Evolutionary conservation across 2,113 vertebrate species (phyloP).

Genomic region (Sinocyclocheilus grahami): DNA sequence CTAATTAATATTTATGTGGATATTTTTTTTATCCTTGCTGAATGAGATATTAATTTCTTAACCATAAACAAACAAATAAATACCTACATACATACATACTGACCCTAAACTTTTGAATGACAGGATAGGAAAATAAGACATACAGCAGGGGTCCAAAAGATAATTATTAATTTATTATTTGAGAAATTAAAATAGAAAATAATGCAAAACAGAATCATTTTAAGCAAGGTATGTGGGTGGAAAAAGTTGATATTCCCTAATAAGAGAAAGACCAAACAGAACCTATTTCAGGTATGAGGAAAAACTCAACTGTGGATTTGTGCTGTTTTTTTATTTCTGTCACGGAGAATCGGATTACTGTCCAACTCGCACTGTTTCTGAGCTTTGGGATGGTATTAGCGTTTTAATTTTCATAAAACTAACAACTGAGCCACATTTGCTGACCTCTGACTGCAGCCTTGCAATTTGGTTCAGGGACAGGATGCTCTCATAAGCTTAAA

Average conservation of each 20-base stretch:
- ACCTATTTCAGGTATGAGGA: conserved; percentile 13
- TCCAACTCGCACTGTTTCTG: conserved; percentile 10
- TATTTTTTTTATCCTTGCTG: too few species aligned
- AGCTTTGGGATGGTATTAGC: conserved; percentile 43
- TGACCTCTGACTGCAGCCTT: conserved; percentile 47
- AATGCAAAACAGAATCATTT: background rate
- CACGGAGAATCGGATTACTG: conserved; percentile 26
- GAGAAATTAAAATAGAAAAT: background rate
- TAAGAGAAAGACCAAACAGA: background rate
- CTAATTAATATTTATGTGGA: too few species aligned
- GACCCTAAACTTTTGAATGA: too few species aligned
- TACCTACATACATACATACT: too few species aligned
- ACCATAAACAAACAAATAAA: too few species aligned
- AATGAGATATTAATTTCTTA: too few species aligned
- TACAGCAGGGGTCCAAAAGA: too few species aligned
- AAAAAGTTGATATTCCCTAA: background rate
- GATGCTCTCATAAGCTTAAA: conserved; percentile 12
- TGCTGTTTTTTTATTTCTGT: conserved; percentile 11
- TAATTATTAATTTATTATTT: too few species aligned
- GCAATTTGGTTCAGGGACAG: conserved; percentile 46
- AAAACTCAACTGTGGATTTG: conserved; percentile 18
- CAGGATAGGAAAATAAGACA: too few species aligned
- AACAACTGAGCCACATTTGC: conserved; percentile 37
- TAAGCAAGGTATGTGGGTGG: background rate
- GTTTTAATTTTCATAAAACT: conserved; percentile 66